Base-by-base conservation (phyloP, 2,797 vertebrate genomes). In the Microctenopoma stevenorrisi region DNA sequence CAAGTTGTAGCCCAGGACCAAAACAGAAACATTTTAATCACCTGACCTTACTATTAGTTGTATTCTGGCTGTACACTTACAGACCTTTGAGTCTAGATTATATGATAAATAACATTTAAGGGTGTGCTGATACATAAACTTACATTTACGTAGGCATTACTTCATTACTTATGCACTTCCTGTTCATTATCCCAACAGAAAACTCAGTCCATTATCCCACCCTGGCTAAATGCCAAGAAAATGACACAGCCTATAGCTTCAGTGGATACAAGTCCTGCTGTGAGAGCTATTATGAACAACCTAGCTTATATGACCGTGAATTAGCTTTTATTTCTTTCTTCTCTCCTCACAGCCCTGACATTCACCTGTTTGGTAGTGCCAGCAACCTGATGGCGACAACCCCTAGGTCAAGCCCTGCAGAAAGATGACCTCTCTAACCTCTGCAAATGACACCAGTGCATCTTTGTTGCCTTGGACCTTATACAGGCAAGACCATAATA, bases 81-180 rank as follows among this genome's bases (percentile, higher is more conserved):
- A 26, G 47, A 5, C 42, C 18, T n/a, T 40, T 51, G 37, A 9
- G 2, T 3, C 35, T 6, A 6, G 8, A 64, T 65, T 65, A 74
- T 59, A 55, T 33, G 25, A 52, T 68, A 55, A 55, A 61, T 51
- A 76, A 49, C 60, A 76, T 22, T 64, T 47, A 42, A 26, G 26
- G 30, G 9, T n/a, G 37, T 35, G 63, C 44, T 33, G 40, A 82
- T 49, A 78, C 66, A 76, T 74, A 43, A 38, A 44, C 26, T 38
- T 47, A 57, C 76, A 28, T 74, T 73, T 57, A 18, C 51, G 25
- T 3, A 26, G n/a, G 54, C 28, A 78, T 78, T 69, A 80, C 76
- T 76, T 80, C 80, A 85, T 11, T 64, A 64, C 52, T 22, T 5
- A 60, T 42, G 69, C 61, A 50, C 75, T 82, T 85, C 78, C 80